These are phyloP conservation scores for Blastobasis lacticolella DNA, from an alignment of 2,888 invertebrate species.

Conservation along the genomic window DNA sequence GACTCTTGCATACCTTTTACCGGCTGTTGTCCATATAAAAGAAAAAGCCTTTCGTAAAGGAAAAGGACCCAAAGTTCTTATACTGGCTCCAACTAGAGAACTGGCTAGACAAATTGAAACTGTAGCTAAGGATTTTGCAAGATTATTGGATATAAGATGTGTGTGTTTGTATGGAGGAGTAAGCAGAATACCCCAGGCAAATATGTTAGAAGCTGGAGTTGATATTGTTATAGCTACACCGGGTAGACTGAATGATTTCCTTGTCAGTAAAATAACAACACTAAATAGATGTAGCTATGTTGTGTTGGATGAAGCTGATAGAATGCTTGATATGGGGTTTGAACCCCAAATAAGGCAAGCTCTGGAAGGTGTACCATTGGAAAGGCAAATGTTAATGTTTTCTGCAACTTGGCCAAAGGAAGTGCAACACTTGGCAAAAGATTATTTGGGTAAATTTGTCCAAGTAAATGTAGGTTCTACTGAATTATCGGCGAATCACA, in stretches of 20 bases:
- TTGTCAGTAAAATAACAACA: slow-evolving; percentile 81
- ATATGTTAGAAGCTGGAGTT: slow-evolving; percentile 79
- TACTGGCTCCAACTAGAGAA: slow-evolving; percentile 86
- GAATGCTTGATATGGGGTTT: slow-evolving; percentile 98
- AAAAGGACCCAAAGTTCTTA: slow-evolving; percentile 87
- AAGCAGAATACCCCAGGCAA: slow-evolving; percentile 78
- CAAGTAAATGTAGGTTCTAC: slow-evolving; percentile 95
- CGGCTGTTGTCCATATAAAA: slow-evolving; percentile 88
- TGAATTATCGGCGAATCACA: slow-evolving; percentile 90
- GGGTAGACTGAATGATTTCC: slow-evolving; percentile 88
- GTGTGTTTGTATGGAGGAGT: slow-evolving; percentile 93
- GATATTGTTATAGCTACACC: slow-evolving; percentile 93
- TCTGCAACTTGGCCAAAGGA: slow-evolving; percentile 99
- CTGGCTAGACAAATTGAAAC: slow-evolving; percentile 85
- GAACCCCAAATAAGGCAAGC: slow-evolving; percentile 96
- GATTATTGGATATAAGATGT: slow-evolving; percentile 79
- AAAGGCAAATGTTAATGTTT: slow-evolving; percentile 97
- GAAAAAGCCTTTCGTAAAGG: slow-evolving; percentile 81
- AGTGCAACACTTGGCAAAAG: slow-evolving; percentile 90
- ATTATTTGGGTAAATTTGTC: slow-evolving; percentile 90
- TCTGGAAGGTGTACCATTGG: slow-evolving; percentile 90
- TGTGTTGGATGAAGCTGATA: slow-evolving; percentile 91
- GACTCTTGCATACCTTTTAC: slow-evolving; percentile 83
- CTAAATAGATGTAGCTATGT: slow-evolving; percentile 85
- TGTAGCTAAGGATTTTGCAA: slow-evolving; percentile 85